Conservation (phyloP, 1,140 invertebrate species). For the Batillaria attramentaria region DNA sequence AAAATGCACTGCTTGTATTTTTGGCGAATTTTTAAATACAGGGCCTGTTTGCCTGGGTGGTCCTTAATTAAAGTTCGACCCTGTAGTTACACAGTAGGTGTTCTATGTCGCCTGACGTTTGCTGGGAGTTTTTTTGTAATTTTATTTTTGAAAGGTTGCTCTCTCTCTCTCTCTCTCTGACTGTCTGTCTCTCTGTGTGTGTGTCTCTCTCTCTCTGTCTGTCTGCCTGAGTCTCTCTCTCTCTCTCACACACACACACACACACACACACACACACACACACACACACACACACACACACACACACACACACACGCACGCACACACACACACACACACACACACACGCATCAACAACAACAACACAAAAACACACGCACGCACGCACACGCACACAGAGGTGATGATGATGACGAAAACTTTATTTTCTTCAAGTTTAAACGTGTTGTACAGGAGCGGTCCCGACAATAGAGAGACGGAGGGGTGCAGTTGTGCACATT, state of each 20-base stretch:
- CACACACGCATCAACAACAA: not conserved
- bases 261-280: not conserved
- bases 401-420: not conserved
- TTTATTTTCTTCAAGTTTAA: not conserved
- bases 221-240: not conserved
- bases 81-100: not conserved
- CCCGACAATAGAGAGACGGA: not conserved
- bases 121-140: not conserved
- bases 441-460: not conserved
- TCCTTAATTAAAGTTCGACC: too few relatives aligned
- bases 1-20: too few relatives aligned
- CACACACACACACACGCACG: constrained; percentile 8
- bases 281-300: constrained; percentile 9
- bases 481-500: too few relatives aligned
- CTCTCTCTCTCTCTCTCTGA: constrained; percentile 6
- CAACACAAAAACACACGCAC: not conserved
- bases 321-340: constrained; percentile 1
- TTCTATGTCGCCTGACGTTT: not conserved
- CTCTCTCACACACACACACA: not conserved
- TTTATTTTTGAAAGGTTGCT: not conserved
- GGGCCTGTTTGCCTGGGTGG: too few relatives aligned
- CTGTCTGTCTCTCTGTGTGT: constrained; percentile 17
- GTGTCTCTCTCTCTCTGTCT: not conserved
- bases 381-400: not conserved
- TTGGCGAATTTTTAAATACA: too few relatives aligned